Evolutionary conservation across 2,888 invertebrate species (phyloP).

Genomic region (Coleophora deauratella): DNA sequence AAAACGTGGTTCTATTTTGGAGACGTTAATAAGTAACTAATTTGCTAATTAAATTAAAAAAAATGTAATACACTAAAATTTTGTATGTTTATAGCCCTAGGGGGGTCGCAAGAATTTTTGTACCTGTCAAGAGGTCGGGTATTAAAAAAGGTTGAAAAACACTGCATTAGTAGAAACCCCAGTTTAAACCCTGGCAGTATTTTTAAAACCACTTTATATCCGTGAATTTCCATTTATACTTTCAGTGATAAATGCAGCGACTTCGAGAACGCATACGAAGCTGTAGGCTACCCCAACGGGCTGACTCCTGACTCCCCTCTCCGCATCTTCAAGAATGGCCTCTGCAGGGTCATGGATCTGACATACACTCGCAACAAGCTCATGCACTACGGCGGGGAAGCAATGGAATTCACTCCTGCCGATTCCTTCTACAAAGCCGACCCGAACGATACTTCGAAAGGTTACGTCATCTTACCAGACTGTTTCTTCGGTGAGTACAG

Average conservation of each 20-base stretch:
- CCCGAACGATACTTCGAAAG: slow-evolving; percentile 79
- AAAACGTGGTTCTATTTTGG: no score
- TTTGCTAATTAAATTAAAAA: no score
- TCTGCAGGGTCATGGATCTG: slow-evolving; percentile 80
- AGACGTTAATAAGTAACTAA: no score
- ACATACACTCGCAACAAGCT: slow-evolving; percentile 28
- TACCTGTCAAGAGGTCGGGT: no score
- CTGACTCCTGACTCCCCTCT: slow-evolving; percentile 69
- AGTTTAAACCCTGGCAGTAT: no score
- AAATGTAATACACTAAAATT: no score
- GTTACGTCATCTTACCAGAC: slow-evolving; percentile 66
- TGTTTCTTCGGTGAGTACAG: slow-evolving; percentile 76
- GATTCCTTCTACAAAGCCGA: slow-evolving; percentile 76
- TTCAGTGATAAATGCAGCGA: slow-evolving; percentile 77
- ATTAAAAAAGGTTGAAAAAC: no score
- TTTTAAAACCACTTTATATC: neutral
- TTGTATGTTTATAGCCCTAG: no score
- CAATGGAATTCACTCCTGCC: slow-evolving; percentile 75
- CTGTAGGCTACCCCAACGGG: slow-evolving; percentile 78
- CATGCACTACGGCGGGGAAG: slow-evolving; percentile 66
- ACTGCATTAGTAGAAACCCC: no score
- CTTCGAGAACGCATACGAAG: slow-evolving; percentile 81
- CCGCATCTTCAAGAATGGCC: slow-evolving; percentile 80
- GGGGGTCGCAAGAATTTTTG: no score
- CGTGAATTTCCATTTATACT: slow-evolving; percentile 4